These are phyloP conservation scores for Aurelia sp. DNA, from an alignment of 30 jellyfish, hydroid and myxozoan species.

Conservation along the genomic window DNA sequence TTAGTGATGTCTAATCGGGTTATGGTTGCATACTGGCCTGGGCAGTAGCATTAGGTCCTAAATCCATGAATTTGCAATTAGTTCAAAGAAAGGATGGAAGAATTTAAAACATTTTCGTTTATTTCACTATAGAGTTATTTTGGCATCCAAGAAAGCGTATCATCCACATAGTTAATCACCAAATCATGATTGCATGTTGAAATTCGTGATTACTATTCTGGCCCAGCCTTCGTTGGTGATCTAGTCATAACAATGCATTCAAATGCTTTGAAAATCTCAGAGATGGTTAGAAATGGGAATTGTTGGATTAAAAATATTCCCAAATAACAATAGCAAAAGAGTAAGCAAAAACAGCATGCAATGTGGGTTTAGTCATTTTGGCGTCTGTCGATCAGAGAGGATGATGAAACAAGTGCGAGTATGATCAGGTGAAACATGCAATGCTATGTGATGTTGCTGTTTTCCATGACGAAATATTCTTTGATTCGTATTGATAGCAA, in stretches of 20 bases:
- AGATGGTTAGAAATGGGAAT: conserved; percentile 45
- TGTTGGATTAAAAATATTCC: conserved; percentile 41
- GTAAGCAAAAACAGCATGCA: conserved; percentile 29
- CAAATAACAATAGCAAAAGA: conserved; percentile 23
- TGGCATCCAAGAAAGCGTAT: neutral
- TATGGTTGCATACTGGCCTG: neutral
- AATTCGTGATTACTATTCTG: conserved; percentile 12
- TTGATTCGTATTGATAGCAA: too few species aligned
- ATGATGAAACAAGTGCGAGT: neutral
- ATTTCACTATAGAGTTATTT: neutral
- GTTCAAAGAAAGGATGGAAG: neutral
- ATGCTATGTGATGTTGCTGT: too few species aligned
- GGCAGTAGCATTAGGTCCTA: neutral
- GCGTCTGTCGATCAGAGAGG: conserved; percentile 24
- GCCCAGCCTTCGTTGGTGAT: conserved; percentile 27
- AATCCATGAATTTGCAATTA: neutral
- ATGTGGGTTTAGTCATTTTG: conserved; percentile 34
- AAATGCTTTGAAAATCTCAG: conserved; percentile 26
- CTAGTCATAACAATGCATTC: conserved; percentile 37
- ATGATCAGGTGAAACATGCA: too few species aligned
- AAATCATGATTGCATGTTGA: conserved; percentile 8
- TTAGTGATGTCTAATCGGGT: conserved; percentile 25
- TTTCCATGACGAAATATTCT: too few species aligned
- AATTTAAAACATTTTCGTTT: neutral
- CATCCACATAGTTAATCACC: neutral